A percentile compares a stretch with the other conserved stretches of the same genome.
These are phyloP conservation scores for Drosophila tsacasi DNA, from an alignment of 1,140 invertebrate genomes.

Conservation along the genomic window DNA sequence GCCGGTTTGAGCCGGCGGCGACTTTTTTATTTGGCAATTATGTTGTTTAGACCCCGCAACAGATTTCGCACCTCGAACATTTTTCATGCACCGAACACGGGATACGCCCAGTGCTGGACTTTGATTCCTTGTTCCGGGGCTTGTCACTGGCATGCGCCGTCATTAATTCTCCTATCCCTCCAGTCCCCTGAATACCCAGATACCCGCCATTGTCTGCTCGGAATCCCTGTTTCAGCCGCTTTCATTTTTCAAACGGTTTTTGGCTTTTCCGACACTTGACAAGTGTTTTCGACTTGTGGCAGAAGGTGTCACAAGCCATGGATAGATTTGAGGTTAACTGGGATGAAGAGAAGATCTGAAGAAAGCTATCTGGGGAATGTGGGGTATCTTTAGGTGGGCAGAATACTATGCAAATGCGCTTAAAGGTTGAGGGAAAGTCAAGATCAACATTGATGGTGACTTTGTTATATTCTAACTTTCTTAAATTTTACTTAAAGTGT, in stretches of 20 bases:
- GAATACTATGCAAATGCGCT: constrained; percentile 52
- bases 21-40: constrained; percentile 83
- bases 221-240: constrained; percentile 25
- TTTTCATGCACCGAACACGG: constrained; percentile 60
- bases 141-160: constrained; percentile 81
- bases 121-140: constrained; percentile 81
- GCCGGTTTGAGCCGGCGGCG: constrained; percentile 61
- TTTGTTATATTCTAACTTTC: background rate
- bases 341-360: background rate
- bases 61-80: constrained; percentile 80
- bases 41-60: constrained; percentile 76
- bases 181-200: background rate
- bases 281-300: constrained; percentile 73
- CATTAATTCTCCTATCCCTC: constrained; percentile 71
- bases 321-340: constrained; percentile 38
- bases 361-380: background rate
- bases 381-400: background rate
- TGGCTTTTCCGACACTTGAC: constrained; percentile 75
- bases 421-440: background rate
- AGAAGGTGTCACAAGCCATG: constrained; percentile 66
- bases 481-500: background rate
- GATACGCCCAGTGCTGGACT: constrained; percentile 43
- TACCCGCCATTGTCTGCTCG: constrained; percentile 29
- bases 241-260: constrained; percentile 75
- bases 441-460: background rate